phyloP scores from a whole-genome alignment of 2,113 vertebrate species.

The Phodopus roborovskii region DNA sequence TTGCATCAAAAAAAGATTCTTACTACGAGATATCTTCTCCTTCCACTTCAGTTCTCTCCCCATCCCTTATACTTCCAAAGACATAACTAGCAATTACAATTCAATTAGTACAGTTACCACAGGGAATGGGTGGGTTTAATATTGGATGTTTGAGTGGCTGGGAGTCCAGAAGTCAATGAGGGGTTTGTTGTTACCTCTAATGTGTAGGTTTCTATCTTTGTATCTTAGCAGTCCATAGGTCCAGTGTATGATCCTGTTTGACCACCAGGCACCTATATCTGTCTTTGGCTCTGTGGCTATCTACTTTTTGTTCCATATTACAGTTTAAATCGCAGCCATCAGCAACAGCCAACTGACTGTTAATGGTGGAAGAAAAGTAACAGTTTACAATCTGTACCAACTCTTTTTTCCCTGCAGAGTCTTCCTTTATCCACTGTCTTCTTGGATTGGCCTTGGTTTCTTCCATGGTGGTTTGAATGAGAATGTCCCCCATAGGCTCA shows the following conservation, averaged over 20 bases:
- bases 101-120: neutral
- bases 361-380: neutral
- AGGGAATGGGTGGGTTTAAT: neutral
- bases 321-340: neutral
- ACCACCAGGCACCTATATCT: neutral
- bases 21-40: slow-evolving; percentile 38
- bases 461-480: neutral
- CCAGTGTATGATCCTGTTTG: neutral
- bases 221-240: neutral
- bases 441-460: neutral
- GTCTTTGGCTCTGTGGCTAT: neutral
- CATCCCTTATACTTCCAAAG: neutral
- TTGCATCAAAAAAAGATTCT: slow-evolving; percentile 16
- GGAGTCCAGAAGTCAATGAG: neutral
- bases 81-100: neutral
- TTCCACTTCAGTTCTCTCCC: neutral
- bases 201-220: neutral
- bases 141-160: neutral
- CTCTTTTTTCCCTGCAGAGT: neutral
- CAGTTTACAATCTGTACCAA: neutral
- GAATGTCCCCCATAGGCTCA: neutral
- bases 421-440: neutral
- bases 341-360: neutral
- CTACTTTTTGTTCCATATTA: neutral
- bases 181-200: neutral